Evolutionary conservation across 2,888 invertebrate species (phyloP).

Genomic region (Byasa hedistus): DNA sequence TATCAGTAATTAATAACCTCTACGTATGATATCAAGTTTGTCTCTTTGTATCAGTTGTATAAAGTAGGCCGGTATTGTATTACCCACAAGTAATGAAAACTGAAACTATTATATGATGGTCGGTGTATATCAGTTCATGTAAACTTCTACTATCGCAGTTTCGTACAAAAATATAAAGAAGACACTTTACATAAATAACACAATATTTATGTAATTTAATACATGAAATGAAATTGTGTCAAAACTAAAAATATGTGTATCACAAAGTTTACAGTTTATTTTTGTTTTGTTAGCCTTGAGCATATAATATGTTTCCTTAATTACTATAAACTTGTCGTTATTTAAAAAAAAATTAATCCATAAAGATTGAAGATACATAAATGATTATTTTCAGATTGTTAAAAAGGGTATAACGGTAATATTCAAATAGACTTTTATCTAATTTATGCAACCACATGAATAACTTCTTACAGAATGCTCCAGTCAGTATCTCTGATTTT

Average conservation of each 20-base stretch:
- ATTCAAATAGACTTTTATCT: no score
- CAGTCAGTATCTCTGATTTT: no score
- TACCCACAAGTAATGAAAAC: constrained; percentile 6
- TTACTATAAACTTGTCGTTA: no score
- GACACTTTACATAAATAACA: not conserved
- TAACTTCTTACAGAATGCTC: no score
- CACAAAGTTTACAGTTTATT: not conserved
- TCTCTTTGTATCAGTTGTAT: not conserved
- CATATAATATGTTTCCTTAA: no score
- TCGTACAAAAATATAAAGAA: not conserved
- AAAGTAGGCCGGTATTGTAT: constrained; percentile 14
- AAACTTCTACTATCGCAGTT: not conserved
- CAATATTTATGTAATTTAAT: not conserved
- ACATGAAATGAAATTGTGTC: not conserved
- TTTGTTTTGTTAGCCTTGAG: not conserved
- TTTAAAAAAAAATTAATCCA: no score
- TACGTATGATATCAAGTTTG: constrained; percentile 5
- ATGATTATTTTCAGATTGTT: no score
- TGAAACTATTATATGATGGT: constrained; percentile 9
- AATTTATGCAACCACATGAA: no score
- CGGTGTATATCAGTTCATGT: not conserved
- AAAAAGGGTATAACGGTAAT: no score
- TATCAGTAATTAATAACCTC: constrained; percentile 2
- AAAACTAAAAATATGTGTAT: not conserved
- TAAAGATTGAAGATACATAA: no score